Evolutionary conservation across 2,888 invertebrate species (phyloP).

Genomic region (Steinernema hermaphroditum): DNA sequence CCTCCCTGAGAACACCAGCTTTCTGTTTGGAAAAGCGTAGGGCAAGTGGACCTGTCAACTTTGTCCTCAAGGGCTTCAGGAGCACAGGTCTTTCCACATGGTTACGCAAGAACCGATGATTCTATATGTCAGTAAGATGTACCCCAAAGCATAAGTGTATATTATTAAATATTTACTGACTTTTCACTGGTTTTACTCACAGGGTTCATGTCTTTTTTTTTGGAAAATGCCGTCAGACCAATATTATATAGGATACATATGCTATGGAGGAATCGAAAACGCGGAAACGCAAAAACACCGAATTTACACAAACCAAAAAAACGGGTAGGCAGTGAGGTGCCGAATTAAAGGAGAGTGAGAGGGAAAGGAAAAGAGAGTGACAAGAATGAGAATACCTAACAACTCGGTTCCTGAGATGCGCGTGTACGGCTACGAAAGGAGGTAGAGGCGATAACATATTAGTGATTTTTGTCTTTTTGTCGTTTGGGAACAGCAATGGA

Average conservation of each 20-base stretch:
- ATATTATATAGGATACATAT: no score
- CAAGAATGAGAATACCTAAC: neutral
- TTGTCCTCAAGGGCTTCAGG: neutral
- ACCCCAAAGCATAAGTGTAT: no score
- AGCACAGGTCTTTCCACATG: neutral
- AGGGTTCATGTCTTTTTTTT: neutral
- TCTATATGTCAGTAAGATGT: no score
- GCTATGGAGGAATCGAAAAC: no score
- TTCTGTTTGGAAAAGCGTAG: no score
- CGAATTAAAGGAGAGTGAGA: neutral
- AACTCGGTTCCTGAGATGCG: constrained; percentile 25
- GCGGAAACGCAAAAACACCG: no score
- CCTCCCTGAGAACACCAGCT: no score
- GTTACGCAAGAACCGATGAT: neutral
- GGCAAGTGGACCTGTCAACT: no score
- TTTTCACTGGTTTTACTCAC: neutral
- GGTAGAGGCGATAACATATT: neutral
- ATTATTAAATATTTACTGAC: constrained; percentile 11
- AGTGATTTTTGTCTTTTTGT: no score
- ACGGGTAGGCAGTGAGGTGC: neutral
- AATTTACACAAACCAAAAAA: neutral
- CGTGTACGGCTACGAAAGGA: neutral
- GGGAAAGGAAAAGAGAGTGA: constrained; percentile 5
- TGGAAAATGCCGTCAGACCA: no score
- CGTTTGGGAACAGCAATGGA: constrained; percentile 19